Conservation (phyloP, 2,113 vertebrate species). For the Scopus umbretta region DNA sequence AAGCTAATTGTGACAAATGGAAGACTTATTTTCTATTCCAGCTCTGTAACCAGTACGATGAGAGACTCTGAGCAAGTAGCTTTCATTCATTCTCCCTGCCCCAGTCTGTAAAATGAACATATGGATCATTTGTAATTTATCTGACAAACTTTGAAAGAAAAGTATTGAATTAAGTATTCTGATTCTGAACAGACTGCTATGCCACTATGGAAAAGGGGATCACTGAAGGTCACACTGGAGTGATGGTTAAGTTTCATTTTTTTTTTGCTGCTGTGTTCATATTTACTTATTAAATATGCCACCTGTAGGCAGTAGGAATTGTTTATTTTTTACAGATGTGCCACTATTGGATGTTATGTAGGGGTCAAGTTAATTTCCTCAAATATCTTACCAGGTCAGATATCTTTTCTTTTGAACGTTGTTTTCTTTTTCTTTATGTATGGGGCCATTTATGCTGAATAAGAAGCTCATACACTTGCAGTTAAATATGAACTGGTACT, state of each 20-base stretch:
- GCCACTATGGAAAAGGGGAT: background rate
- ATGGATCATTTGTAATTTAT: background rate
- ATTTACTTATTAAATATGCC: slow-evolving; percentile 21
- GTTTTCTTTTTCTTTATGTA: slow-evolving; percentile 7
- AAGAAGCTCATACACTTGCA: background rate
- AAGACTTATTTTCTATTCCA: background rate
- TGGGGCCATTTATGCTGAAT: background rate
- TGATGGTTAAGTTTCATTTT: background rate
- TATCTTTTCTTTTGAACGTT: background rate
- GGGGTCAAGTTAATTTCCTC: slow-evolving; percentile 18
- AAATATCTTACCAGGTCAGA: background rate
- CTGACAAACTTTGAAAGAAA: background rate
- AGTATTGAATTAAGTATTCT: background rate
- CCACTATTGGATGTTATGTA: background rate
- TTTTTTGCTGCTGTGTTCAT: background rate
- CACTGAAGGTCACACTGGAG: background rate
- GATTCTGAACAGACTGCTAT: background rate
- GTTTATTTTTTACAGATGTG: slow-evolving; percentile 27
- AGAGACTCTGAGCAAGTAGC: background rate
- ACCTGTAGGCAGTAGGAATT: background rate
- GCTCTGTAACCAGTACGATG: background rate
- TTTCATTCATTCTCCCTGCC: background rate
- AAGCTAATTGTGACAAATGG: background rate
- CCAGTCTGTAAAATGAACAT: background rate
- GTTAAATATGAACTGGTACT: background rate